Percentiles rank a stretch among this genome's conserved stretches.
Evolutionary conservation across 1,140 invertebrate genomes (phyloP).

Genomic region (Orchesella cincta): DNA sequence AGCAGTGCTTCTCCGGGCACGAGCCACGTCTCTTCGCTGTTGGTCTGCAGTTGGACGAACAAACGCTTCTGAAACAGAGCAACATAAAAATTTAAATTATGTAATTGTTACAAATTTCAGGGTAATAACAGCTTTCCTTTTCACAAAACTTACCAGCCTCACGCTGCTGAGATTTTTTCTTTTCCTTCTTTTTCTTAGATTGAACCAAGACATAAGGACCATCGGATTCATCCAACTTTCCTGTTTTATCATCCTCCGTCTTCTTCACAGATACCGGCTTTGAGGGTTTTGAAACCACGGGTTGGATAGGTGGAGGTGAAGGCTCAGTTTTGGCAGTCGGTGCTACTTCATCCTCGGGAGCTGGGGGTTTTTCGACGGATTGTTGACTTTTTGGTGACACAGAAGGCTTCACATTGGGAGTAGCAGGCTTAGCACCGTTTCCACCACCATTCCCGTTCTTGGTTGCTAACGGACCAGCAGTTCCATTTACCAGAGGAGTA

Average conservation of each 20-base stretch:
- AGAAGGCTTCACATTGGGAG: too few relatives aligned
- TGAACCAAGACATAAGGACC: conserved; percentile 9
- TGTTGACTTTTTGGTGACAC: background rate
- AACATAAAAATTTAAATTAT: background rate
- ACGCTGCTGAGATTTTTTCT: conserved; percentile 3
- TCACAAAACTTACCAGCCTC: background rate
- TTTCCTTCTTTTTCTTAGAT: conserved; percentile 13
- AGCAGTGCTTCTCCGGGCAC: background rate
- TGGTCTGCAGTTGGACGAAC: background rate
- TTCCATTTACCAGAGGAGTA: background rate
- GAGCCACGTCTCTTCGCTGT: background rate
- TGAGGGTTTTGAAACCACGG: background rate
- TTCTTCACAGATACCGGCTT: background rate
- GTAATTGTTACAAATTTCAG: background rate
- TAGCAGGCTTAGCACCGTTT: background rate
- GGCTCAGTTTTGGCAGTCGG: too few relatives aligned
- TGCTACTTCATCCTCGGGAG: too few relatives aligned
- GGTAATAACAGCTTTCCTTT: background rate
- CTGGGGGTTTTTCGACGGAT: too few relatives aligned
- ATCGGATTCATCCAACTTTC: background rate
- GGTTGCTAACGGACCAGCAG: too few relatives aligned
- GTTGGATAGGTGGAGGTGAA: background rate
- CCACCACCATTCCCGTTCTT: too few relatives aligned
- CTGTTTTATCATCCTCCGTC: background rate
- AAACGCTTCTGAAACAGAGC: background rate